Evolutionary conservation across 2,113 vertebrate genomes (phyloP), one percentile per base, ranked within the genome.

Genomic region (Aythya baeri): DNA sequence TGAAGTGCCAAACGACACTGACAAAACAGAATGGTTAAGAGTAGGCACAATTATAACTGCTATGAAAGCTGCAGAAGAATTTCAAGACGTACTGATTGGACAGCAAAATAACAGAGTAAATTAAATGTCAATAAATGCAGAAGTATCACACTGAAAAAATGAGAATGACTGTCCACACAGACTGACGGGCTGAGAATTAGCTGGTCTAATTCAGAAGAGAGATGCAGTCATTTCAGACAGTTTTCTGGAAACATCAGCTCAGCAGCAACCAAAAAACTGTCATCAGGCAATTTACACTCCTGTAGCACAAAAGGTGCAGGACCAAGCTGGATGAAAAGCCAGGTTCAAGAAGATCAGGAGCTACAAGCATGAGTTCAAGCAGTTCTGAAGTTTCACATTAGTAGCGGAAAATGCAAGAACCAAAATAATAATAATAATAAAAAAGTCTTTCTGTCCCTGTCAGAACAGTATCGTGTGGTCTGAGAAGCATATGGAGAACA

Each of bases 71-170:
- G 66, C 34, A 80, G 46, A 68, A 71, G 75, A 77, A 36, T 74
- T 76, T 83, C 73, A 14, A 90, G 88, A 86, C 46, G 32, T 61
- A 43, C 23, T 14, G 83, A 88, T 0, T 88, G 83, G 68, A 81
- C 57, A 91, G 88, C 10, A 89, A 89, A 94, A 70, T 72, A 86
- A 93, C 81, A 84, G 83, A 72, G 57, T 82, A 82, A 88, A 94
- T 95, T 93, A 81, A 80, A 65, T 82, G 86, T 86, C 95, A 93
- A 93, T 86, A 91, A 94, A 94, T 91, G 94, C 21, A 88, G 91
- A 91, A 92, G 81, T 57, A 86, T 23, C 72, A 67, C 61, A 68
- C 27, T 46, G 41, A 50, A 91, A 92, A 84, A 85, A 41, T 17
- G 13, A 74, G 26, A 34, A 63, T 8, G 11, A 78, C n/a, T 78